phyloP scores from a whole-genome alignment of 2,113 vertebrate genomes.

The Madoqua kirkii region DNA sequence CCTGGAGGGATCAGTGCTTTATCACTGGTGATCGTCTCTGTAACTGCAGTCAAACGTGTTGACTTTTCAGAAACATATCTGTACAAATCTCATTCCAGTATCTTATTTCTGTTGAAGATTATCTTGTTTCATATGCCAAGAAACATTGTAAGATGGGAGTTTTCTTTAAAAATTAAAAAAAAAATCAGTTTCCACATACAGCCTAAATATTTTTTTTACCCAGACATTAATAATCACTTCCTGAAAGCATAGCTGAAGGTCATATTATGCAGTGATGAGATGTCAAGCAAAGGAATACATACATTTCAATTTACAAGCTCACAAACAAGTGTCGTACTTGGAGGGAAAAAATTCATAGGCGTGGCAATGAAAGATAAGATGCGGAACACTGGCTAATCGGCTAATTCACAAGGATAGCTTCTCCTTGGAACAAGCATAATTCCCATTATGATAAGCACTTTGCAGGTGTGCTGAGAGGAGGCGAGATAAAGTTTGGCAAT shows the following conservation, averaged over 20 bases:
- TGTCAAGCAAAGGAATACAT: constrained; percentile 50
- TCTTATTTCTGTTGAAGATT: background rate
- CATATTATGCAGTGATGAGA: constrained; percentile 34
- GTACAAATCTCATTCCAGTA: background rate
- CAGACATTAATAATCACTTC: constrained; percentile 38
- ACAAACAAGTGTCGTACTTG: constrained; percentile 50
- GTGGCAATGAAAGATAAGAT: constrained; percentile 57
- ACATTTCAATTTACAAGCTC: constrained; percentile 64
- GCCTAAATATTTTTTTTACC: background rate
- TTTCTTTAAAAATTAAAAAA: background rate
- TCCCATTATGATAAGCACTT: constrained; percentile 60
- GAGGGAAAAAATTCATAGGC: constrained; percentile 10
- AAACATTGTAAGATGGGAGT: background rate
- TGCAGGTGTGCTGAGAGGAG: constrained; percentile 59
- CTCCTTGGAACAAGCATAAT: constrained; percentile 67
- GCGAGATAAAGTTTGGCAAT: constrained; percentile 65
- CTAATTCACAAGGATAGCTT: constrained; percentile 64
- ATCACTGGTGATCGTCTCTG: background rate
- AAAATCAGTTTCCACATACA: constrained; percentile 26
- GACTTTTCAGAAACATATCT: background rate
- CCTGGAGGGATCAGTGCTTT: background rate
- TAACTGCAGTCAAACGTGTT: background rate
- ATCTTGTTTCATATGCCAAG: background rate
- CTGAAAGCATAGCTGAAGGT: constrained; percentile 53
- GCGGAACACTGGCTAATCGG: constrained; percentile 55